Evolutionary conservation across 2,113 vertebrate genomes (phyloP).

Genomic region (Thryonomys swinderianus): DNA sequence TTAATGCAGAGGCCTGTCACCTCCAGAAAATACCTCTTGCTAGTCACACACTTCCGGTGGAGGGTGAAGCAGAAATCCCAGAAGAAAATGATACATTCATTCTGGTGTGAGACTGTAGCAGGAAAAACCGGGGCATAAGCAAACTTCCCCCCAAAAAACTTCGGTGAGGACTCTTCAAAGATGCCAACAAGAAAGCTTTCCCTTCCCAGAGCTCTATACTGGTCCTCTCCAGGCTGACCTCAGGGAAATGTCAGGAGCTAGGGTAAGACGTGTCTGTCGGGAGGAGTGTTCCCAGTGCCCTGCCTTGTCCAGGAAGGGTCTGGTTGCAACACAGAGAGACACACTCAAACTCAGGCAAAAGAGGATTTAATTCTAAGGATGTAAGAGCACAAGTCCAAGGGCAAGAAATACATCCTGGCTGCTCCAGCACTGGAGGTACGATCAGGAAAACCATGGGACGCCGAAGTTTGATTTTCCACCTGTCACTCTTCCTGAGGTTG

Average conservation of each 20-base stretch:
- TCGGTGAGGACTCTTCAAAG: background rate
- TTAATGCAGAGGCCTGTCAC: background rate
- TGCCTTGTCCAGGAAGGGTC: background rate
- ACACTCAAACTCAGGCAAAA: background rate
- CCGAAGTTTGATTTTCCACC: background rate
- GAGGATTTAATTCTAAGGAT: background rate
- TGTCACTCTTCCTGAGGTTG: background rate
- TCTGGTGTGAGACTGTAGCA: no score
- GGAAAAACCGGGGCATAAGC: background rate
- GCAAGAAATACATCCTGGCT: background rate
- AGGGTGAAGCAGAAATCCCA: background rate
- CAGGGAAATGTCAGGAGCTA: background rate
- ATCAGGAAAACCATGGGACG: background rate
- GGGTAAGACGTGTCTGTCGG: background rate
- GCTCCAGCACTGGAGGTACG: background rate
- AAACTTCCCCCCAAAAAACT: background rate
- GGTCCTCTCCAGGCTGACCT: background rate
- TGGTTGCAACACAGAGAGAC: background rate
- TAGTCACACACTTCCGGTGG: background rate
- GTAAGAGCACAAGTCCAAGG: background rate
- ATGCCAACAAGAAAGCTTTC: background rate
- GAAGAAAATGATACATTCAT: fast-evolving
- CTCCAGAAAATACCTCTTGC: background rate
- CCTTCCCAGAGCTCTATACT: background rate
- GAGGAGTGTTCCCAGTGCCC: background rate